Conservation (phyloP, 2,113 vertebrate genomes). For the Furnarius figulus region DNA sequence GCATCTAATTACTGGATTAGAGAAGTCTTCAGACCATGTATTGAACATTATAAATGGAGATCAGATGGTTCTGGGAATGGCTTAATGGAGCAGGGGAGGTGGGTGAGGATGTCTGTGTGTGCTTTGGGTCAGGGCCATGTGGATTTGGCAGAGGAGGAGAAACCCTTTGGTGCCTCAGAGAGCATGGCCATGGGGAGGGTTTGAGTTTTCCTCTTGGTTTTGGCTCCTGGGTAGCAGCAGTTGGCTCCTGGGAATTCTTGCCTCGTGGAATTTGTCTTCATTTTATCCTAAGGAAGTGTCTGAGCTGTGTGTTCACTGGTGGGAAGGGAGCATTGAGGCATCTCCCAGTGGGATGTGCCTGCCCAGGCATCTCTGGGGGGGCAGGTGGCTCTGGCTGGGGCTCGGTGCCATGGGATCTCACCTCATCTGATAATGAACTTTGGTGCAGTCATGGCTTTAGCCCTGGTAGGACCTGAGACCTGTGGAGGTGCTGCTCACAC, state of each 20-base stretch:
- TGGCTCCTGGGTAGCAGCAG: conserved; percentile 1
- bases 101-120: conserved; percentile 65
- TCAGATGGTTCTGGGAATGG: conserved; percentile 82
- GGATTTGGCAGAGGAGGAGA: conserved; percentile 63
- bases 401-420: fast-evolving
- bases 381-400: neutral
- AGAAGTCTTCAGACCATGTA: conserved; percentile 75
- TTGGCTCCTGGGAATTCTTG: conserved; percentile 27
- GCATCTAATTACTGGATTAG: conserved; percentile 77
- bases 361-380: fast-evolving
- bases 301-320: neutral
- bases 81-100: conserved; percentile 78
- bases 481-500: neutral
- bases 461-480: neutral
- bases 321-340: neutral
- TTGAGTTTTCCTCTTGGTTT: conserved; percentile 69
- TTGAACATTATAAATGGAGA: conserved; percentile 78
- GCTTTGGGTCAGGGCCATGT: conserved; percentile 71
- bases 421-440: fast-evolving
- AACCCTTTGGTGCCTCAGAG: neutral
- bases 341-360: neutral
- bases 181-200: conserved; percentile 26
- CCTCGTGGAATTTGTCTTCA: neutral
- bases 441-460: neutral
- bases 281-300: neutral